These are phyloP conservation scores for Ernsta delagoae DNA, from an alignment of 2,888 invertebrate species.

Conservation along the genomic window DNA sequence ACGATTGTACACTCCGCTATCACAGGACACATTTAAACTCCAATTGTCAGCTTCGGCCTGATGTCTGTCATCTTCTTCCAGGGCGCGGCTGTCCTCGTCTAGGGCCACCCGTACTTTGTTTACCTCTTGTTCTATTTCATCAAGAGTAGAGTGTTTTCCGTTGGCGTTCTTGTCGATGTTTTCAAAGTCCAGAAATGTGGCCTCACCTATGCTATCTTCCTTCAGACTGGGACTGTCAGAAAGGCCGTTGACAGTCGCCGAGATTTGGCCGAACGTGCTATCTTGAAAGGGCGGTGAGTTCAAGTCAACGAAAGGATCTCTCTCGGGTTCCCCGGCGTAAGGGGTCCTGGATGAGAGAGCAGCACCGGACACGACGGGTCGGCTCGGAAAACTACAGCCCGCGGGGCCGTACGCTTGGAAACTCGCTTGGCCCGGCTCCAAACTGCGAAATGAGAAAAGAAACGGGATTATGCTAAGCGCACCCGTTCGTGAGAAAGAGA, in stretches of 20 bases:
- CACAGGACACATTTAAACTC: conserved; percentile 83
- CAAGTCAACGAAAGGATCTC: conserved; percentile 67
- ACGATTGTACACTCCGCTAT: conserved; percentile 86
- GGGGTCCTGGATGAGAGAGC: conserved; percentile 62
- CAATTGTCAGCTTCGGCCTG: conserved; percentile 79
- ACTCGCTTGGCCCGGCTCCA: conserved; percentile 85
- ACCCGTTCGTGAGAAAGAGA: conserved; percentile 77
- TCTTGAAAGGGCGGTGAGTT: conserved; percentile 65
- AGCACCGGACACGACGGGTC: conserved; percentile 78
- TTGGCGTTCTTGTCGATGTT: conserved; percentile 62
- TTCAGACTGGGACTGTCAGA: conserved; percentile 60
- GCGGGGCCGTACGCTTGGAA: conserved; percentile 81
- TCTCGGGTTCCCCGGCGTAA: conserved; percentile 64
- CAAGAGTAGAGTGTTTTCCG: conserved; percentile 73
- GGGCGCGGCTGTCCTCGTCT: conserved; percentile 80
- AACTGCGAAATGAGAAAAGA: conserved; percentile 85
- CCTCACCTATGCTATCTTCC: conserved; percentile 77
- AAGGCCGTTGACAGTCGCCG: conserved; percentile 58
- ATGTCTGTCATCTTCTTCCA: conserved; percentile 76
- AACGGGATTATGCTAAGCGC: conserved; percentile 76
- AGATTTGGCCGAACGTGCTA: conserved; percentile 58
- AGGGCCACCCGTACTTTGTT: conserved; percentile 79
- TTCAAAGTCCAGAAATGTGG: conserved; percentile 77
- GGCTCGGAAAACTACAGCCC: conserved; percentile 82
- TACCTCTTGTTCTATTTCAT: conserved; percentile 80